A percentile compares a stretch with the other conserved stretches of the same genome.
Evolutionary conservation across 1,140 invertebrate genomes (phyloP).

Genomic region (Latrodectus geometricus): DNA sequence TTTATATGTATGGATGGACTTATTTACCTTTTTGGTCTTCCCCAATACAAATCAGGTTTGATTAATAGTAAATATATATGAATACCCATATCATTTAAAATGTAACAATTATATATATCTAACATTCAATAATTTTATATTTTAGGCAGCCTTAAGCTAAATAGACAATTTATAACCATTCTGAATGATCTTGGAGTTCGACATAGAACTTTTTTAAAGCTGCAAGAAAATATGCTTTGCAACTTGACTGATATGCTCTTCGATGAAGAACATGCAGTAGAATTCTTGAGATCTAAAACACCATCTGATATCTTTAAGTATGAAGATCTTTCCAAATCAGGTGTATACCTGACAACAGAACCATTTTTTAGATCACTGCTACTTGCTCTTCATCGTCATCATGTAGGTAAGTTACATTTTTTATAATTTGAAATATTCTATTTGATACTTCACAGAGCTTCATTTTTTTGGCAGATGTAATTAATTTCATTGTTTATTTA

Average conservation of each 20-base stretch:
- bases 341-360: slow-evolving; percentile 60
- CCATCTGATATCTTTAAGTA: slow-evolving; percentile 19
- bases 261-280: slow-evolving; percentile 59
- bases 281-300: slow-evolving; percentile 41
- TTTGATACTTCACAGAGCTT: no score
- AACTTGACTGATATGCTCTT: slow-evolving; percentile 60
- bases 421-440: background rate
- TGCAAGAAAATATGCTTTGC: slow-evolving; percentile 52
- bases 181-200: slow-evolving; percentile 58
- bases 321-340: slow-evolving; percentile 48
- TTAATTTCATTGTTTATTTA: no score
- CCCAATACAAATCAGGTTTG: no score
- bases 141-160: slow-evolving; percentile 56
- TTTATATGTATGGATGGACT: no score
- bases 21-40: no score
- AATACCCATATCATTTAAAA: no score
- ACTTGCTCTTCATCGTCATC: slow-evolving; percentile 30
- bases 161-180: slow-evolving; percentile 61
- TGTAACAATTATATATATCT: no score
- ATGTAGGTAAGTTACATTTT: slow-evolving; percentile 37
- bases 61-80: no score
- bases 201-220: slow-evolving; percentile 41
- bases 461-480: no score
- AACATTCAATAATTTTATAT: background rate
- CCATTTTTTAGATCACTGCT: slow-evolving; percentile 63